These are phyloP conservation scores for Cavia aperea DNA, from an alignment of 2,113 vertebrate species.

Conservation along the genomic window DNA sequence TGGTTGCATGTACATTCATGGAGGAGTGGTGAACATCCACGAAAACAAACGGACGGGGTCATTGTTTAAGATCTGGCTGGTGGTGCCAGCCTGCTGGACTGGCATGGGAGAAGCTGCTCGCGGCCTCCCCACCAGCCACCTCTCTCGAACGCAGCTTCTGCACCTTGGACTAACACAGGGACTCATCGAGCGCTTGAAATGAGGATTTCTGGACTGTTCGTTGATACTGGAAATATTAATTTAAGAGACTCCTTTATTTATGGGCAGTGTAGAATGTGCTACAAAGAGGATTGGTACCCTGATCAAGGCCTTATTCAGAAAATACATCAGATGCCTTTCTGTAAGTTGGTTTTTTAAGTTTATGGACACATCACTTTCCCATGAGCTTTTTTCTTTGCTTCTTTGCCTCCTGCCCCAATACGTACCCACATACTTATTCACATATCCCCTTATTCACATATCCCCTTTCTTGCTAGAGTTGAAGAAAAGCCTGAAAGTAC, in stretches of 20 bases:
- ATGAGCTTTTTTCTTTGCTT: conserved; percentile 48
- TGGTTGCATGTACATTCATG: conserved; percentile 98
- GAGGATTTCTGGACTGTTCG: conserved; percentile 58
- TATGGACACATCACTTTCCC: conserved; percentile 58
- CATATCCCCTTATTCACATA: not conserved
- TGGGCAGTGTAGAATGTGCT: conserved; percentile 69
- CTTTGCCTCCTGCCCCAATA: not conserved
- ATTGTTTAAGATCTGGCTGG: conserved; percentile 97
- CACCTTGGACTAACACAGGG: conserved; percentile 96
- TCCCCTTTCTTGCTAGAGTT: not conserved
- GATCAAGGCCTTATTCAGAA: conserved; percentile 78
- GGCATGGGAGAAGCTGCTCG: conserved; percentile 93
- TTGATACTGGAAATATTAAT: conserved; percentile 50
- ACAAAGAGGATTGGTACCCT: conserved; percentile 63
- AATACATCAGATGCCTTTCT: conserved; percentile 77
- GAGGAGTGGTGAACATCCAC: conserved; percentile 96
- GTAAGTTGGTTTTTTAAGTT: conserved; percentile 69
- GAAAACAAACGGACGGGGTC: conserved; percentile 97
- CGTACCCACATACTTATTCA: not conserved
- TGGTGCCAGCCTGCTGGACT: conserved; percentile 95
- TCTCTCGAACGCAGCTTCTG: conserved; percentile 87
- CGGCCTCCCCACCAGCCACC: conserved; percentile 84
- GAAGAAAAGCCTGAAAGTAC: conserved; percentile 40
- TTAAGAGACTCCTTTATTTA: conserved; percentile 74
- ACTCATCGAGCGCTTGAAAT: conserved; percentile 95